Base-by-base conservation (phyloP, 2,888 invertebrate species). In the Xestia sexstrigata region DNA sequence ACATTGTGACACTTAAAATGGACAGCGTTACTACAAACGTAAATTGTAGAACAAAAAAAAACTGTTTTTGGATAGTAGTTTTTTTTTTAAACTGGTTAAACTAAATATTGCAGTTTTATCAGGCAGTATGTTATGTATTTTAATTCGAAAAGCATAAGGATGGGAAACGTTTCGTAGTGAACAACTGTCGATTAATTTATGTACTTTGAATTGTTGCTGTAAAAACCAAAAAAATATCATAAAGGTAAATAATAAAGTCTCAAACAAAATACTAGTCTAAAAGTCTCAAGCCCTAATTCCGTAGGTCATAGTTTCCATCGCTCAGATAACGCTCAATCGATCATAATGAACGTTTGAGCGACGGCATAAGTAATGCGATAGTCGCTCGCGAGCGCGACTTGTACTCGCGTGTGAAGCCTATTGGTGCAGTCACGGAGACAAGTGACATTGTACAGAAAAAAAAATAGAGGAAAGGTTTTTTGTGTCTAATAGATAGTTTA, bases 291-390 rank as follows among this genome's bases (percentile, higher is more conserved):
- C 67, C 66, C 74, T 83, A 79, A 83, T 75, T 74, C 67, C 39
- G 13, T 74, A 49, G 79, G 84, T 85, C 85, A 86, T 72, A 77
- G 76, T 75, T 79, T 80, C 82, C 70, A 87, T 89, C 83, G 78
- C 86, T 89, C 86, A 87, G 83, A 84, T 87, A 86, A 81, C 79
- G 49, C 7, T 23, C 60, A 49, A 87, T 87, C 86, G 86, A 87
- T 87, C 86, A 86, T 81, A 83, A 86, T 87, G 78, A 87, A 88
- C 84, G 83, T 84, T 68, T 78, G 82, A 81, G 85, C 79, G 82
- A 81, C 80, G 70, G 76, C 68, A 73, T 79, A 79, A 78, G 79
- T 85, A 82, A 82, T 75, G 76, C 79, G 73, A 80, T 77, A 82
- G 82, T 66, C n/a, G 82, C 49, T 78, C 71, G 76, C 62, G 69